These are phyloP conservation scores for Romanogobio albipinnatus DNA, from an alignment of 2,113 vertebrate genomes.

Conservation along the genomic window DNA sequence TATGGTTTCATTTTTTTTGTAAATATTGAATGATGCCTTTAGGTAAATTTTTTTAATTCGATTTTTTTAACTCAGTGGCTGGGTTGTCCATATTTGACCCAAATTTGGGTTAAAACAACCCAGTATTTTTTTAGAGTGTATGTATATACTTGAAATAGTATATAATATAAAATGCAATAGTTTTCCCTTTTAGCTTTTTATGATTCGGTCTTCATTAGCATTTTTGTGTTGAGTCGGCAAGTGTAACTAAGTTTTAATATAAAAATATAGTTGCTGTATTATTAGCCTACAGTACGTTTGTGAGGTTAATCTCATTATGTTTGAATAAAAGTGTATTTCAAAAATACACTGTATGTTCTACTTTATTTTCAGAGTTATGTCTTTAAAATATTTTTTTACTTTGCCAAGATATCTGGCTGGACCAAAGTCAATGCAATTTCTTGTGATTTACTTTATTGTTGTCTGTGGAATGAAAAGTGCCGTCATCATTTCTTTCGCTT, in stretches of 20 bases:
- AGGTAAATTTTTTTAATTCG: too few relatives aligned
- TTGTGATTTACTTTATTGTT: not conserved
- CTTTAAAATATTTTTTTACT: not conserved
- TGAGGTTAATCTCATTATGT: not conserved
- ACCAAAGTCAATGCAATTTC: not conserved
- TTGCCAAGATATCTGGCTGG: slow-evolving; percentile 7
- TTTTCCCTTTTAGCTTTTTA: not conserved
- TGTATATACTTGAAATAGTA: not conserved
- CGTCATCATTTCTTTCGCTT: slow-evolving; percentile 8
- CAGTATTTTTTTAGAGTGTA: too few relatives aligned
- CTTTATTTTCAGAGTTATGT: not conserved
- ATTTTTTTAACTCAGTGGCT: too few relatives aligned
- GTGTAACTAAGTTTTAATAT: not conserved
- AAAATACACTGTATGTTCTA: not conserved
- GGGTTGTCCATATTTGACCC: too few relatives aligned
- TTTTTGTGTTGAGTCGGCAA: not conserved
- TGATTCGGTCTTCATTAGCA: not conserved
- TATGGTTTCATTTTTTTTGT: not conserved
- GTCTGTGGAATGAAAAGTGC: not conserved
- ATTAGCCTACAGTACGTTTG: not conserved
- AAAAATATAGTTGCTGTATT: not conserved
- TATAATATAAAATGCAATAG: not conserved
- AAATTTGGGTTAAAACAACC: too few relatives aligned
- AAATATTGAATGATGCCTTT: not conserved
- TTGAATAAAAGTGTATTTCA: not conserved